Evolutionary conservation across 2,888 invertebrate genomes (phyloP), one percentile per base, ranked within the genome.

Genomic region (Leptinotarsa rubiginosa): DNA sequence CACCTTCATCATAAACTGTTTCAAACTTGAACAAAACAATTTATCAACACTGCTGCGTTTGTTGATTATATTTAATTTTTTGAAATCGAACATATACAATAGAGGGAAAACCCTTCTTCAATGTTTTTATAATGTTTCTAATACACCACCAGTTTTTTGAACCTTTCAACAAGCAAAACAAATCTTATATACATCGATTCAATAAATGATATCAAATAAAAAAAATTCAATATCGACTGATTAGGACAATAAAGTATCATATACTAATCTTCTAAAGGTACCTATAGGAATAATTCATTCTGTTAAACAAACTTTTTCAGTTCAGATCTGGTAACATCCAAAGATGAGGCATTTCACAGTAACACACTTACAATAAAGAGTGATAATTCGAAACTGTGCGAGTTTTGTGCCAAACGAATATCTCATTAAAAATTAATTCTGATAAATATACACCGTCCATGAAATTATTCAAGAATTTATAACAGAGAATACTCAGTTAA

Each of bases 11-110:
- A 80, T 81, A 84, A 84, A 83, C 81, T 83, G 82, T 84, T 80
- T 81, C 82, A 83, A 84, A 83, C 82, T 80, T 83, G 72, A 83
- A 83, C 83, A 78, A 78, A 83, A 80, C 79, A 81, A 80, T 77
- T 50, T 50, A 22, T 65, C n/a, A 65, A 41, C 65, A 65, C 15
- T 47, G 49, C 47, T 20, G 47, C 18, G n/a, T 49, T 18, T 20
- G 16, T 49, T n/a, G 47, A 47, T 18, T 20, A 47, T 20, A 65
- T 13, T 65, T 62, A 31, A 2, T 15, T 50, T 4, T n/a, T 50
- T 7, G 50, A 16, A 16, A 50, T 50, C 50, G n/a, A 50, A 1
- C 16, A 50, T n/a, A 50, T 16, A n/a, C 50, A 50, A 50, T 50
- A 5, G 0, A n/a, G 15, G 31, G 25, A 12, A 47, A 66, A 49